A percentile compares a stretch with the other conserved stretches of the same genome.
phyloP scores from a whole-genome alignment of 2,113 vertebrate species.

The Istiophorus platypterus region DNA sequence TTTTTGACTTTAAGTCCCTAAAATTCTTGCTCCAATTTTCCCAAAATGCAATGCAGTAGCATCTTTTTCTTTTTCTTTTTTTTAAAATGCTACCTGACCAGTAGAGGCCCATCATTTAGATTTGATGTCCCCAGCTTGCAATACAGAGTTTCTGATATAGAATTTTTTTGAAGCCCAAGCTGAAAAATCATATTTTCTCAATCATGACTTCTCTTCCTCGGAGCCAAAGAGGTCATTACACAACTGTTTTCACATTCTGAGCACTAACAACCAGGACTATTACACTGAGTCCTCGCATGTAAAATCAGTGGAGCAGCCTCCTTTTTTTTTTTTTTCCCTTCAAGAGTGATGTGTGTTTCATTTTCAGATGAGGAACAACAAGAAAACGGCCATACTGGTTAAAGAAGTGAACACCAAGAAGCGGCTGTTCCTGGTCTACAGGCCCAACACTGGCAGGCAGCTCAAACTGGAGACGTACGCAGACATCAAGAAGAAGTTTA shows the following conservation, averaged over 20 bases:
- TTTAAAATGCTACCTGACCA: too few relatives aligned
- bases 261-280: background rate
- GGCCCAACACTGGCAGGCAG: conserved; percentile 97
- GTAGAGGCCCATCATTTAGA: too few relatives aligned
- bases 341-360: background rate
- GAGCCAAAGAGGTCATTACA: background rate
- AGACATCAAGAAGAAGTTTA: conserved; percentile 97
- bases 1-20: too few relatives aligned
- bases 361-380: conserved; percentile 95
- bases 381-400: conserved; percentile 94
- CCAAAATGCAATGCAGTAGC: too few relatives aligned
- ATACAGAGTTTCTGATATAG: background rate
- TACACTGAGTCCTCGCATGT: too few relatives aligned
- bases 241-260: background rate
- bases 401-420: conserved; percentile 98
- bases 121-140: background rate
- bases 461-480: conserved; percentile 93
- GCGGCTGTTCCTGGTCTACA: conserved; percentile 95
- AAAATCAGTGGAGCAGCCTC: too few relatives aligned
- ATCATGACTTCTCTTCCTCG: background rate
- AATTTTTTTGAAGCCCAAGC: background rate
- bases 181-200: background rate
- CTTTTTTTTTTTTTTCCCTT: too few relatives aligned
- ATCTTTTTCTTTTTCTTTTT: too few relatives aligned
- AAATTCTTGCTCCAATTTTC: too few relatives aligned